Percentiles rank a stretch among this genome's conserved stretches.
These are phyloP conservation scores for Drosophila equinoxialis DNA, from an alignment of 1,140 invertebrate species.

Conservation along the genomic window DNA sequence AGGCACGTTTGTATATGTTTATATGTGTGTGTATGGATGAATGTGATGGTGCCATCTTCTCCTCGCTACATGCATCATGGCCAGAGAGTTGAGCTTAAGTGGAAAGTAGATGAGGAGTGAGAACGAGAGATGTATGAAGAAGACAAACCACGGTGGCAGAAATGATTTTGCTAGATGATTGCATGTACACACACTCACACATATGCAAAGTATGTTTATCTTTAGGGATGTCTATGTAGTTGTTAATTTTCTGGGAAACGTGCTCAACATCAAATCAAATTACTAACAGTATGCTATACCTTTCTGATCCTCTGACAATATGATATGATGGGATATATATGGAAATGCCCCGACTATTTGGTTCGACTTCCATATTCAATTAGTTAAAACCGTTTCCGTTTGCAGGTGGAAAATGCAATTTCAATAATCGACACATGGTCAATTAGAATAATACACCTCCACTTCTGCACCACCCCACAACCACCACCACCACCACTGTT, in stretches of 20 bases:
- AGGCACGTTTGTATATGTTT: slow-evolving; percentile 62
- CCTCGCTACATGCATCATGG: slow-evolving; percentile 11
- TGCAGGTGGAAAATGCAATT: not conserved
- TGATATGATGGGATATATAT: no score
- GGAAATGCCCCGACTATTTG: no score
- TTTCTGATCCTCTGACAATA: not conserved
- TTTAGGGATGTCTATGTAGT: slow-evolving; percentile 23
- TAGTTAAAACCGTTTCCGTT: not conserved
- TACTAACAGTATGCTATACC: not conserved
- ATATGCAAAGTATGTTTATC: slow-evolving; percentile 9
- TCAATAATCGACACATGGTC: slow-evolving; percentile 1
- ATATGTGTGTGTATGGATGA: not conserved
- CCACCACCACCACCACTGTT: not conserved
- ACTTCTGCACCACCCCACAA: not conserved
- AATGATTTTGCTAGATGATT: slow-evolving; percentile 43
- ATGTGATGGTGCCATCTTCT: slow-evolving; percentile 22
- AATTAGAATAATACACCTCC: slow-evolving; percentile 1
- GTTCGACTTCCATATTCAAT: not conserved
- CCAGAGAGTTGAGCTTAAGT: slow-evolving; percentile 8
- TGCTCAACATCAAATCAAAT: slow-evolving; percentile 33
- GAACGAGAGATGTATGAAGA: slow-evolving; percentile 5
- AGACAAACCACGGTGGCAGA: slow-evolving; percentile 18
- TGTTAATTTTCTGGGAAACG: slow-evolving; percentile 69
- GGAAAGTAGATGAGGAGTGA: slow-evolving; percentile 3
- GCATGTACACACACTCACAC: slow-evolving; percentile 23